Conservation (phyloP, 2,113 vertebrate genomes). For the Hucho hucho region DNA sequence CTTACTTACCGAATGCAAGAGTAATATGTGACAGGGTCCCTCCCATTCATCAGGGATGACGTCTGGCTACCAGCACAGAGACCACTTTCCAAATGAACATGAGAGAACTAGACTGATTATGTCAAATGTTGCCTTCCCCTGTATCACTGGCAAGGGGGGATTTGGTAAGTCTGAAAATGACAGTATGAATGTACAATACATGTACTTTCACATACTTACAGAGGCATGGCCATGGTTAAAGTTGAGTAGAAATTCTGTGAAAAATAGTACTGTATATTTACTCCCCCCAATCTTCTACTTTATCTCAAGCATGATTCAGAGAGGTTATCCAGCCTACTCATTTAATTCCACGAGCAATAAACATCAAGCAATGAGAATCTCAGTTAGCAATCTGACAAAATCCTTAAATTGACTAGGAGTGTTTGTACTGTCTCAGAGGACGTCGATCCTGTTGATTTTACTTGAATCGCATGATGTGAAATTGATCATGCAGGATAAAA, state of each 20-base stretch:
- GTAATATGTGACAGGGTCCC: not conserved
- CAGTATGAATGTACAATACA: not conserved
- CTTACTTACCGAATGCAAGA: not conserved
- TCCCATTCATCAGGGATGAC: not conserved
- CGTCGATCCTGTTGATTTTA: constrained; percentile 20
- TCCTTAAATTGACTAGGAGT: constrained; percentile 7
- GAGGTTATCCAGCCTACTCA: not conserved
- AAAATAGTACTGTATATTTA: not conserved
- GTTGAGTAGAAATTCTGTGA: too few species aligned
- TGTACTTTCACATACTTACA: too few species aligned
- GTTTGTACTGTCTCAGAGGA: constrained; percentile 19
- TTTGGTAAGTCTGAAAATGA: constrained; percentile 5
- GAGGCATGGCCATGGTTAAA: too few species aligned
- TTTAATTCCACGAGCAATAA: not conserved
- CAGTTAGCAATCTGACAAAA: constrained; percentile 1
- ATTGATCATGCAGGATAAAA: constrained; percentile 28
- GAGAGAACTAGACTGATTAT: constrained; percentile 29
- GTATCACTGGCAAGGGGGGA: constrained; percentile 12
- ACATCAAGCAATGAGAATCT: not conserved
- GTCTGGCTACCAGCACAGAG: not conserved
- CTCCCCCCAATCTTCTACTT: not conserved
- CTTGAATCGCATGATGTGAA: constrained; percentile 8
- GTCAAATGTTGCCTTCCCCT: not conserved
- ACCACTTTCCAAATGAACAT: constrained; percentile 4
- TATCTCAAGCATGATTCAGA: not conserved